Evolutionary conservation across 2,113 vertebrate genomes (phyloP).

Genomic region (Apteryx owenii): DNA sequence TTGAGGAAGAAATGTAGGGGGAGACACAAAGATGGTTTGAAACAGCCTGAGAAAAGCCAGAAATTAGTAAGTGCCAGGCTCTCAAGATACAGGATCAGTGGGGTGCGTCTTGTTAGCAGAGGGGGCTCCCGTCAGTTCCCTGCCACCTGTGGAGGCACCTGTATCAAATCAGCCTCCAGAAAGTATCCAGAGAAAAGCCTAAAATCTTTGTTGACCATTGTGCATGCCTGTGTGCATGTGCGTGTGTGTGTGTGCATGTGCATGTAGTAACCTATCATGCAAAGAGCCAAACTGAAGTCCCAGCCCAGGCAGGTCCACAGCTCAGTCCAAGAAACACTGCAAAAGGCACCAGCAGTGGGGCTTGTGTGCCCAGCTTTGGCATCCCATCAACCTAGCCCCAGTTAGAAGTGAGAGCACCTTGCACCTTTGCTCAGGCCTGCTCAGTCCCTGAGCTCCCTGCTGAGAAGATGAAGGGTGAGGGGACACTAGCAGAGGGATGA

Average conservation of each 20-base stretch:
- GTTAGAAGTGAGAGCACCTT: not conserved
- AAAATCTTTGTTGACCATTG: too few species aligned
- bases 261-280: not conserved
- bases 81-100: not conserved
- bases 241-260: too few species aligned
- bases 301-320: not conserved
- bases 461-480: accelerated
- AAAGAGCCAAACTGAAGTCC: not conserved
- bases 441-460: not conserved
- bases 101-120: not conserved
- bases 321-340: not conserved
- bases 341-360: not conserved
- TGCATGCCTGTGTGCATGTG: too few species aligned
- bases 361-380: not conserved
- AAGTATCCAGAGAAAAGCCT: too few species aligned
- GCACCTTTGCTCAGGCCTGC: accelerated
- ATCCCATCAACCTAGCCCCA: not conserved
- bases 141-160: too few species aligned
- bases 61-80: not conserved
- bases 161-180: not conserved
- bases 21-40: not conserved
- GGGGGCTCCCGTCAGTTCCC: not conserved
- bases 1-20: not conserved
- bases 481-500: not conserved
- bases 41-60: not conserved